Conservation (phyloP, 2,113 vertebrate genomes). For the Cathartes aura region DNA sequence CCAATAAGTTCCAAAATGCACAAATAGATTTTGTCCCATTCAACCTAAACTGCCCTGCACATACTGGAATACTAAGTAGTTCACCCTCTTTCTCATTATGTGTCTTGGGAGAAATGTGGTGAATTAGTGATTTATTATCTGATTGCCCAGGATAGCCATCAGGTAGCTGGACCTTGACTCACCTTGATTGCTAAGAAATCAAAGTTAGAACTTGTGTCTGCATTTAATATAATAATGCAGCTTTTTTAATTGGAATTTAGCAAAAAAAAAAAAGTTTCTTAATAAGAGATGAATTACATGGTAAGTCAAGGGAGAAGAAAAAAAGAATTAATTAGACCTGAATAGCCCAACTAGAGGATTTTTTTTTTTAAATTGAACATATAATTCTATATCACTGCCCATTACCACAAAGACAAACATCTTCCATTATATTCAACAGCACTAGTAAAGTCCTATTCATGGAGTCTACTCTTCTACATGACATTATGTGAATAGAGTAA, state of each 20-base stretch:
- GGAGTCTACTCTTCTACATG: not conserved
- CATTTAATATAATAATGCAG: not conserved
- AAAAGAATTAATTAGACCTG: not conserved
- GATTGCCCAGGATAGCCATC: not conserved
- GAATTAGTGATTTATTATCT: not conserved
- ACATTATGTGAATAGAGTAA: not conserved
- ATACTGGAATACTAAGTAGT: not conserved
- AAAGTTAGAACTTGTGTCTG: not conserved
- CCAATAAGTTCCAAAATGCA: not conserved
- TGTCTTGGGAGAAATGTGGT: not conserved
- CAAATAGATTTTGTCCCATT: not conserved
- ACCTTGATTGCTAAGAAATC: not conserved
- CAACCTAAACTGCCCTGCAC: not conserved
- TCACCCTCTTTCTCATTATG: not conserved
- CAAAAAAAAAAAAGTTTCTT: not conserved
- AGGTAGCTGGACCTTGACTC: not conserved
- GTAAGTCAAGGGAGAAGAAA: not conserved
- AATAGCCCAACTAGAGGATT: not conserved
- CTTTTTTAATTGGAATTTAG: not conserved
- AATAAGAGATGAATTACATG: not conserved
- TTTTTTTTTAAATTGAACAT: not conserved
- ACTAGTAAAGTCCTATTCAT: not conserved
- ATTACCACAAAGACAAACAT: not conserved
- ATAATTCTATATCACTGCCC: not conserved
- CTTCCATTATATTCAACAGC: not conserved